These are phyloP conservation scores for Drosophila nigritarsus DNA, from an alignment of 2,888 invertebrate species.

Conservation along the genomic window DNA sequence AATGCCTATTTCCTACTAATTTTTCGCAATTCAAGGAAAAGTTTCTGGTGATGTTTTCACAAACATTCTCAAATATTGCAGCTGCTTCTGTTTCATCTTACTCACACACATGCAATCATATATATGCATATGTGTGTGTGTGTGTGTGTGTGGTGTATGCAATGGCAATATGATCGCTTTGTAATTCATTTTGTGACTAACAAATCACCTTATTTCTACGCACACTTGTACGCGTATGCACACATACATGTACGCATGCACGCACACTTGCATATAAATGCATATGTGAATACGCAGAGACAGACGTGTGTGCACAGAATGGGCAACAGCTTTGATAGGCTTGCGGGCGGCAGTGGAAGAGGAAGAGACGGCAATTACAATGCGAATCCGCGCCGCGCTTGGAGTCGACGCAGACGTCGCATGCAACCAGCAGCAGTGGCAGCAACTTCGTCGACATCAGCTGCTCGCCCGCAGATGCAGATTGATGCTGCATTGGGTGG, in stretches of 20 bases:
- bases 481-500: constrained; percentile 13
- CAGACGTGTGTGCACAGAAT: constrained; percentile 45
- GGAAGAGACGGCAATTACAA: constrained; percentile 18
- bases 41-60: not conserved
- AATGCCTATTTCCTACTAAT: not conserved
- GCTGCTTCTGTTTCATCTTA: not conserved
- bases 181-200: not conserved
- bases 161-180: not conserved
- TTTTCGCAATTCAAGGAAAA: not conserved
- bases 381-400: constrained; percentile 41
- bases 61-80: not conserved
- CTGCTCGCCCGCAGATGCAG: constrained; percentile 20
- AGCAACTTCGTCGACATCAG: constrained; percentile 13
- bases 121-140: not conserved
- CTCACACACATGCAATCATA: not conserved
- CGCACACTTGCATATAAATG: constrained; percentile 4
- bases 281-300: not conserved
- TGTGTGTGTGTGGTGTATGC: not conserved
- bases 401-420: constrained; percentile 52
- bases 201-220: not conserved
- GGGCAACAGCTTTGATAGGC: constrained; percentile 83
- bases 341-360: constrained; percentile 35
- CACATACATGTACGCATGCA: not conserved
- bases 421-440: constrained; percentile 3
- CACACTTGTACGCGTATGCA: not conserved